These are phyloP conservation scores for Cheilosia grossa DNA, from an alignment of 2,888 invertebrate species.

Conservation along the genomic window DNA sequence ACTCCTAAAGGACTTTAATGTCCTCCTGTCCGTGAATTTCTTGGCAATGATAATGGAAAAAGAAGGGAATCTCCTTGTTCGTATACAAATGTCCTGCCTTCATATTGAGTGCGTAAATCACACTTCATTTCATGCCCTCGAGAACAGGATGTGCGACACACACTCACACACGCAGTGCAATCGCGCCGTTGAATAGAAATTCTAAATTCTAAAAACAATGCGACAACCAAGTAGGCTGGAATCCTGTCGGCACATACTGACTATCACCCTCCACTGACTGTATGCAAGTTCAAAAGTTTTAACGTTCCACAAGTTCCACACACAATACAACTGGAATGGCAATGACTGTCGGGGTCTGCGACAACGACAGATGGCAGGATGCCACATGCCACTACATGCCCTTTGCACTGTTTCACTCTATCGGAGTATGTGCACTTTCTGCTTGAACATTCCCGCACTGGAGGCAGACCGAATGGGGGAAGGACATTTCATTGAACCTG, in stretches of 20 bases:
- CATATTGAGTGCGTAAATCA: constrained; percentile 72
- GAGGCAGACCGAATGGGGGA: constrained; percentile 1
- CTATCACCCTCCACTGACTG: not conserved
- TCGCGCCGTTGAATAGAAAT: constrained; percentile 51
- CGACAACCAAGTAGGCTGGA: constrained; percentile 51
- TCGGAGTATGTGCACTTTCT: constrained; percentile 43
- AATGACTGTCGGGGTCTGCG: constrained; percentile 64
- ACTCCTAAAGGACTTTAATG: constrained; percentile 42
- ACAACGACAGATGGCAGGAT: constrained; percentile 64
- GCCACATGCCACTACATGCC: constrained; percentile 74
- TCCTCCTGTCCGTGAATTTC: constrained; percentile 44
- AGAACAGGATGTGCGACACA: constrained; percentile 49
- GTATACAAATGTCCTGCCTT: constrained; percentile 57
- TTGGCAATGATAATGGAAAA: constrained; percentile 36
- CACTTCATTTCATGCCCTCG: constrained; percentile 66
- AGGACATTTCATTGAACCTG: constrained; percentile 62
- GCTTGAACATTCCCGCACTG: constrained; percentile 49
- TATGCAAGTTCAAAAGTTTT: constrained; percentile 61
- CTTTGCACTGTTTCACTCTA: constrained; percentile 55
- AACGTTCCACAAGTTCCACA: constrained; percentile 69
- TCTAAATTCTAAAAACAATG: constrained; percentile 71
- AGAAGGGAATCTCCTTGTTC: constrained; percentile 16
- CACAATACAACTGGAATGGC: constrained; percentile 59
- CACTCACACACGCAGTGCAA: not conserved
- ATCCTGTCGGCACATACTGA: constrained; percentile 44